Conservation (phyloP, 2,888 invertebrate genomes). For the Drosophila nr. medialis region DNA sequence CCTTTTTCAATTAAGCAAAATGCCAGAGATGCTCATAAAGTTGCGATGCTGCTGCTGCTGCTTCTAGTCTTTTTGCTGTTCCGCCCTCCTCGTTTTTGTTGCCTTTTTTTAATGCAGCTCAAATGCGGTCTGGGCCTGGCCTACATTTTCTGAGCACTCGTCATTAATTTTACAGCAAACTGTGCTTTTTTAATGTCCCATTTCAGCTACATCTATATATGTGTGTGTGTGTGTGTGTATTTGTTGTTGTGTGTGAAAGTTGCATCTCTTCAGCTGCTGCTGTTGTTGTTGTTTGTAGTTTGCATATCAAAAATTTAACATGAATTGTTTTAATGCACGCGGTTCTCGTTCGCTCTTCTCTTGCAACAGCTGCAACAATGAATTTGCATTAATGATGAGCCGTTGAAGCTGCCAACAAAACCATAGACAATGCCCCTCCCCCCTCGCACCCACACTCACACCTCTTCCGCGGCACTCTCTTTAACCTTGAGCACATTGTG, state of each 20-base stretch:
- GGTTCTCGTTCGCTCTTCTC: conserved; percentile 22
- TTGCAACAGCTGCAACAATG: conserved; percentile 65
- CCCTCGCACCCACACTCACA: neutral
- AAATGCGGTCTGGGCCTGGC: conserved; percentile 62
- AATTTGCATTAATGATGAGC: conserved; percentile 78
- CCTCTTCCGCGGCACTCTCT: conserved; percentile 11
- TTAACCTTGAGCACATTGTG: conserved; percentile 61
- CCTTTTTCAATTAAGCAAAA: conserved; percentile 77
- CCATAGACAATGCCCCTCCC: conserved; percentile 18
- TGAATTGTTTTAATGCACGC: conserved; percentile 70
- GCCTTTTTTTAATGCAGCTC: conserved; percentile 18
- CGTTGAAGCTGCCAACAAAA: conserved; percentile 33
- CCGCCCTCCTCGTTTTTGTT: neutral
- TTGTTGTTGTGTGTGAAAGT: conserved; percentile 44
- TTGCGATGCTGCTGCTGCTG: conserved; percentile 42
- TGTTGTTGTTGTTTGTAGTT: conserved; percentile 18
- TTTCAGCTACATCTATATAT: conserved; percentile 3
- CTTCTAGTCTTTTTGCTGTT: conserved; percentile 24
- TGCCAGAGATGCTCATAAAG: conserved; percentile 71
- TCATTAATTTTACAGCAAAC: conserved; percentile 70
- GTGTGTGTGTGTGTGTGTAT: conserved; percentile 8
- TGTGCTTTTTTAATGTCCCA: conserved; percentile 47
- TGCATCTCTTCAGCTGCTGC: conserved; percentile 29
- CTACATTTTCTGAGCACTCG: conserved; percentile 66
- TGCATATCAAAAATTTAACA: conserved; percentile 69